Base-by-base conservation (phyloP, 2,797 vertebrate species). In the Ara ararauna region DNA sequence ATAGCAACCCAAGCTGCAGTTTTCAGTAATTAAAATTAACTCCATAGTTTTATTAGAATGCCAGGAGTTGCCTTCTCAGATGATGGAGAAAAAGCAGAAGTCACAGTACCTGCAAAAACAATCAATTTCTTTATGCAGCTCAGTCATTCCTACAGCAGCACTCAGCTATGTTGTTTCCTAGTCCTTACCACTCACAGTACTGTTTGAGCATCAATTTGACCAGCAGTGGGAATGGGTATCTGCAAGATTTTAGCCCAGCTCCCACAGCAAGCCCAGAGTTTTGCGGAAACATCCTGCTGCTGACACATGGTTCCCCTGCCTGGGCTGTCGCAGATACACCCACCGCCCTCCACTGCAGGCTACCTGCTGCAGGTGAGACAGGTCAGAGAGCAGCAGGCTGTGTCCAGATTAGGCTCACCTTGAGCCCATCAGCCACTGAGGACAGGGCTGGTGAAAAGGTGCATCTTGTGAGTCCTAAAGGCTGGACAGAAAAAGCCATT, bases 1-100 rank as follows among this genome's bases (percentile, higher is more conserved):
- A 98, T 97, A 97, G 94, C 97, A 98, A 98, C 96, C 32, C 22
- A 86, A 75, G 87, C 95, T 94, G 93, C 94, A 68, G 89, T 85
- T 90, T 90, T 96, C 95, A 47, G 58, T 96, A 97, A 97, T 97
- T 96, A 97, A 96, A 96, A 96, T 97, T 97, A 97, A 95, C 94
- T 86, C 87, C 75, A 80, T 68, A 87, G 77, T 64, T 93, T 92
- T 96, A 96, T 90, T 96, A 92, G 92, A 94, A 90, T 90, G 89
- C 90, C 73, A 86, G 47, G 54, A 91, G 74, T 88, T 95, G 70
- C 85, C 38, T 90, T 87, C 73, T 91, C 74, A 87, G 67, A 85
- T 64, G 85, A 85, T 40, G 83, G 83, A 85, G 79, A 90, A 50
- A 90, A 83, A 81, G 60, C 85, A 32, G 32, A 96, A 94, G 53